Evolutionary conservation across 2,113 vertebrate species (phyloP).

Genomic region (Tamias sibiricus): DNA sequence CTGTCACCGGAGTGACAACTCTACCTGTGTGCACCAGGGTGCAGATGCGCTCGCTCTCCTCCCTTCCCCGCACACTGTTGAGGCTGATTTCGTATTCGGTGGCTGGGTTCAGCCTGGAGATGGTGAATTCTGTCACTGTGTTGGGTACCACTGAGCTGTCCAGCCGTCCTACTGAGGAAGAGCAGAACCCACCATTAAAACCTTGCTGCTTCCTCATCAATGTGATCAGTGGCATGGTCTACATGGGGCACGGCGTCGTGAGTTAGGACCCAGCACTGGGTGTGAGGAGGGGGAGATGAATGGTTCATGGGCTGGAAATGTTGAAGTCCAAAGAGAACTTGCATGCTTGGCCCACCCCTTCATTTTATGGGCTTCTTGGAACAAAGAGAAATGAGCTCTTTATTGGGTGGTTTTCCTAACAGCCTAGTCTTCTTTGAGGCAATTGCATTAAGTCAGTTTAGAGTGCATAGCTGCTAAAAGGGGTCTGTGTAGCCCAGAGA

Average conservation of each 20-base stretch:
- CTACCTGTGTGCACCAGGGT: constrained; percentile 93
- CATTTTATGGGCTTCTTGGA: background rate
- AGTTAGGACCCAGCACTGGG: background rate
- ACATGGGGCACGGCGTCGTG: background rate
- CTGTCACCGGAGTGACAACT: background rate
- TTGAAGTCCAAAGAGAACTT: background rate
- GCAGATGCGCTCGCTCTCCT: constrained; percentile 93
- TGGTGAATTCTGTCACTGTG: constrained; percentile 90
- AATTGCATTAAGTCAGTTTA: background rate
- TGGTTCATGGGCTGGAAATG: background rate
- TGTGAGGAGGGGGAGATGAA: background rate
- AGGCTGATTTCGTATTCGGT: constrained; percentile 94
- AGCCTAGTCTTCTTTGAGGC: background rate
- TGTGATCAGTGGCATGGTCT: background rate
- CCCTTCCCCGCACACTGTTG: constrained; percentile 91
- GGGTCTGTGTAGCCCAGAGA: background rate
- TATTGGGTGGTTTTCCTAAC: background rate
- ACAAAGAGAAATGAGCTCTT: background rate
- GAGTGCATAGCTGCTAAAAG: background rate
- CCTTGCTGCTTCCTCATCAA: background rate
- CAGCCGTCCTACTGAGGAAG: constrained; percentile 88
- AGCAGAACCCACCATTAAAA: constrained; percentile 62
- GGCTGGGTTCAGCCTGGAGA: constrained; percentile 92
- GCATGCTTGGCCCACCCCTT: background rate
- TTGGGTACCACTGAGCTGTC: constrained; percentile 93